A percentile compares a stretch with the other conserved stretches of the same genome.
Conservation (phyloP, 2,113 vertebrate genomes). For the Carassius auratus region DNA sequence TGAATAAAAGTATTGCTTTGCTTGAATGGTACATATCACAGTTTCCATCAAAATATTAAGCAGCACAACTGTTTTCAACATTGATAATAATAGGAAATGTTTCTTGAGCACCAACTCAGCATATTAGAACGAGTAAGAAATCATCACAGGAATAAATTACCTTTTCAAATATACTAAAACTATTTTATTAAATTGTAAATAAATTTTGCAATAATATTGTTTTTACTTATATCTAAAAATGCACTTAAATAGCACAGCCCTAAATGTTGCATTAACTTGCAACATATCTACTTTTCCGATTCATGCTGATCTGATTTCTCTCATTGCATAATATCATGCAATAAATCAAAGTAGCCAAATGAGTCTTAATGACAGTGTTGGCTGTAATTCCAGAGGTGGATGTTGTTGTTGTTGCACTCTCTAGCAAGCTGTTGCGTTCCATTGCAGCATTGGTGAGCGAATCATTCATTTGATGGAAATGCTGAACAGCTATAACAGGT, state of each 20-base stretch:
- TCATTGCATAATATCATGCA: neutral
- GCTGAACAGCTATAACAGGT: constrained; percentile 35
- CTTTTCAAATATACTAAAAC: no score
- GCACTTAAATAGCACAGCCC: neutral
- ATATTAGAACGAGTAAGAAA: no score
- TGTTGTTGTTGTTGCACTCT: neutral
- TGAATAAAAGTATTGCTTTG: no score
- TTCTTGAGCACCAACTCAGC: no score
- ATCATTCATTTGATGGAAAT: constrained; percentile 19
- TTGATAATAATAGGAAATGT: no score
- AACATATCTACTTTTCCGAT: neutral
- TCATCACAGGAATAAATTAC: no score
- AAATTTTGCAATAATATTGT: neutral
- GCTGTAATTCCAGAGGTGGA: neutral
- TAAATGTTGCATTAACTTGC: neutral
- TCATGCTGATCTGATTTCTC: neutral
- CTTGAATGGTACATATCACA: no score
- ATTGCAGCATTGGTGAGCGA: neutral
- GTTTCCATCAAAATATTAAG: no score
- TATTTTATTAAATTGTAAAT: neutral
- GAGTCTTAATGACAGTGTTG: neutral
- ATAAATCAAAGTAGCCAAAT: neutral
- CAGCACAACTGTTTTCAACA: no score
- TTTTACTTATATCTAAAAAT: neutral
- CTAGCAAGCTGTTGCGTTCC: constrained; percentile 9